These are phyloP conservation scores for Datnioides undecimradiatus DNA, from an alignment of 2,113 vertebrate genomes.

Conservation along the genomic window DNA sequence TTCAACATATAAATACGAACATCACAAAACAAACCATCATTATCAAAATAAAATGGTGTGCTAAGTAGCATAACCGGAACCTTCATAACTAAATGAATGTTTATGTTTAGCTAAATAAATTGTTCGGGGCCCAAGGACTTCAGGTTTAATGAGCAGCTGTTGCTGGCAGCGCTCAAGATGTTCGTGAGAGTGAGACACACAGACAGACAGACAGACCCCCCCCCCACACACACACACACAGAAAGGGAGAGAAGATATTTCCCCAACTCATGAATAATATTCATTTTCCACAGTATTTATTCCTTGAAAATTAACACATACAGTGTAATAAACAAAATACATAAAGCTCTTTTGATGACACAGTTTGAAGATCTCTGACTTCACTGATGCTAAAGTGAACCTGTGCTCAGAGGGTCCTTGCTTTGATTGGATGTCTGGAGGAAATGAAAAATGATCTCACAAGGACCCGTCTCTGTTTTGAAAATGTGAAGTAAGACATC, in stretches of 20 bases:
- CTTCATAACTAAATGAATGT: slow-evolving; percentile 9
- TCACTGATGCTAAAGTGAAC: slow-evolving; percentile 24
- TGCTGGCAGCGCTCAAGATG: slow-evolving; percentile 67
- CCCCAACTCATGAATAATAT: neutral
- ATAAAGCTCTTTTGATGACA: slow-evolving; percentile 11
- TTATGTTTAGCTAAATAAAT: slow-evolving; percentile 36
- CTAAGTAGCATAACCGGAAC: neutral
- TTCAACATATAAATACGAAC: neutral
- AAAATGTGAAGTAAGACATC: neutral
- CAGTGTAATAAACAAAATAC: slow-evolving; percentile 32
- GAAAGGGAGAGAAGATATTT: neutral
- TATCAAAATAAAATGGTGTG: neutral
- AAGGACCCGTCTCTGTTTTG: neutral
- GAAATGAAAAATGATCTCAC: slow-evolving; percentile 2
- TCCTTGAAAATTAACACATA: slow-evolving; percentile 49
- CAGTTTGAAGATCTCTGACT: neutral
- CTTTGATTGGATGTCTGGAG: neutral
- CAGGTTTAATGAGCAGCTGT: slow-evolving; percentile 79
- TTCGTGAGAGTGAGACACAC: slow-evolving; percentile 5
- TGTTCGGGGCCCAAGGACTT: slow-evolving; percentile 34
- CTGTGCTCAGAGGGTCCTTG: slow-evolving; percentile 6
- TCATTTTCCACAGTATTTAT: slow-evolving; percentile 46
- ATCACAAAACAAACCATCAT: neutral
- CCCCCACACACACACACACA: too few species aligned
- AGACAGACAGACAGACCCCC: neutral